Evolutionary conservation across 2,113 vertebrate genomes (phyloP).

Genomic region (Synodontis membranacea): DNA sequence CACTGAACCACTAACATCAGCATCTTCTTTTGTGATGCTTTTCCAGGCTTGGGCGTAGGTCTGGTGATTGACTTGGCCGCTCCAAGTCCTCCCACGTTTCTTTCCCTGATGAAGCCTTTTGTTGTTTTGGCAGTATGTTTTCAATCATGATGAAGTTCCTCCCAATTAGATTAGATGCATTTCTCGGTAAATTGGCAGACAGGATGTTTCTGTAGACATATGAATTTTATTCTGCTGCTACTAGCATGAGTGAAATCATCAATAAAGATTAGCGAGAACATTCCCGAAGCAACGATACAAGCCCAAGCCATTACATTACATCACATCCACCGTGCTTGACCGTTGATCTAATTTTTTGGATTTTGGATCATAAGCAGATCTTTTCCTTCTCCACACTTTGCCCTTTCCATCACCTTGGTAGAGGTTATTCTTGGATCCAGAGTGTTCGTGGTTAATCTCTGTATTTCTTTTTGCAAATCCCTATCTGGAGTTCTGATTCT

Average conservation of each 20-base stretch:
- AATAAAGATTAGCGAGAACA: neutral
- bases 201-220: neutral
- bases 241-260: neutral
- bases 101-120: neutral
- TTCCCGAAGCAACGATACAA: neutral
- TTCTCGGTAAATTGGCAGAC: neutral
- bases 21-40: neutral
- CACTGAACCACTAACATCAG: neutral
- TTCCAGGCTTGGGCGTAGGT: neutral
- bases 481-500: neutral
- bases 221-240: neutral
- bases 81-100: neutral
- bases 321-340: no score
- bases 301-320: neutral
- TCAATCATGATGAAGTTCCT: neutral
- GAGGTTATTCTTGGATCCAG: neutral
- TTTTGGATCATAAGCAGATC: no score
- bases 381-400: no score
- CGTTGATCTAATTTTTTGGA: no score
- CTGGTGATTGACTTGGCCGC: neutral
- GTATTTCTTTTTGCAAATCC: neutral
- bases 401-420: no score
- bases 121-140: neutral
- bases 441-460: no score
- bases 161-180: neutral